Percentiles rank a stretch among this genome's conserved stretches.
Evolutionary conservation across 2,113 vertebrate species (phyloP).

Genomic region (Hippolais icterina): DNA sequence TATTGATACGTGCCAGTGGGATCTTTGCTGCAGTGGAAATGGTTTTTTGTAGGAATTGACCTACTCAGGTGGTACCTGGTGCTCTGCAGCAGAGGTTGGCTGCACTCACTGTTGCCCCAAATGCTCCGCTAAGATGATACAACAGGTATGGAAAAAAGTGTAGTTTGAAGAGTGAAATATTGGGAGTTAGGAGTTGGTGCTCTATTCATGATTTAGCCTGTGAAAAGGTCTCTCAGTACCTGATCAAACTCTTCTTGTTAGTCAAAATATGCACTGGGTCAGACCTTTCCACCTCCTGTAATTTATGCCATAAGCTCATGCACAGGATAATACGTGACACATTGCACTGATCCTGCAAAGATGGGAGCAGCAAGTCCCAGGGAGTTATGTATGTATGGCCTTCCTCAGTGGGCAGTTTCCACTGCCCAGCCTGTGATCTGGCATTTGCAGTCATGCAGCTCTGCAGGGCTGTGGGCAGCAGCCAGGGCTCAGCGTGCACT

Average conservation of each 20-base stretch:
- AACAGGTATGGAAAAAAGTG: neutral
- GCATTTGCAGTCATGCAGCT: fast-evolving
- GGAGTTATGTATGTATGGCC: neutral
- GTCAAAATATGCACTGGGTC: neutral
- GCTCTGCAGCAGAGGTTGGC: neutral
- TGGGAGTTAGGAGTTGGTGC: neutral
- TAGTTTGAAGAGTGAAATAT: neutral
- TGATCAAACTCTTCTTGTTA: fast-evolving
- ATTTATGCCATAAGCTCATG: neutral
- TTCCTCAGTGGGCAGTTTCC: neutral
- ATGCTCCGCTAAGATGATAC: neutral
- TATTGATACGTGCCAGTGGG: neutral
- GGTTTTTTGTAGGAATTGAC: neutral
- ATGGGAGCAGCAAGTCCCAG: neutral
- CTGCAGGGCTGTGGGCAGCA: neutral
- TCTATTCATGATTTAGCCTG: neutral
- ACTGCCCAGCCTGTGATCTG: neutral
- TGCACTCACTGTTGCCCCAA: neutral
- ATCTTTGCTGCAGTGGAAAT: neutral
- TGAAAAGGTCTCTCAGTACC: neutral
- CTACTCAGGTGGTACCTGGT: neutral
- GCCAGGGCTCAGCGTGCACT: fast-evolving
- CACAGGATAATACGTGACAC: neutral
- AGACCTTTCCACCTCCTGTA: neutral
- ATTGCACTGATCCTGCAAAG: neutral